A percentile compares a stretch with the other conserved stretches of the same genome.
phyloP scores from a whole-genome alignment of 92 coral and sea anemone genomes.

The Ricordea florida region DNA sequence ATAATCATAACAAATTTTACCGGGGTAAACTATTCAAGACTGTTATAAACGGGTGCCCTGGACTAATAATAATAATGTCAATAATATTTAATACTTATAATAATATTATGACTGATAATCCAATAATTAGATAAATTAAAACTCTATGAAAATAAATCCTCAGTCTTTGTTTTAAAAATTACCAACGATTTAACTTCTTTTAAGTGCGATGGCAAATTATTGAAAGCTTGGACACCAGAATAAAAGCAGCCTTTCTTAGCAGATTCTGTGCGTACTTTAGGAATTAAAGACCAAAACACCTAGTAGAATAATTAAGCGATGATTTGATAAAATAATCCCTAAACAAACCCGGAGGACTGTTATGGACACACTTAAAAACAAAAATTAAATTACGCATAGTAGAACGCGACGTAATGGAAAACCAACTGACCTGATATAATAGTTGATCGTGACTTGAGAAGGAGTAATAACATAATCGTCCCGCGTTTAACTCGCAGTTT shows the following conservation, averaged over 20 bases:
- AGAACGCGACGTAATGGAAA: slow-evolving; percentile 6
- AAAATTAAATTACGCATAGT: slow-evolving; percentile 21
- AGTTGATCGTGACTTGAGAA: not conserved
- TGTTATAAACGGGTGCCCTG: too few relatives aligned
- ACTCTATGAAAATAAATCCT: too few relatives aligned
- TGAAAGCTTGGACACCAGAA: slow-evolving; percentile 10
- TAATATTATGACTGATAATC: too few relatives aligned
- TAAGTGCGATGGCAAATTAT: slow-evolving; percentile 10
- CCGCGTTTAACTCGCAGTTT: too few relatives aligned
- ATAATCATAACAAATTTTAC: too few relatives aligned
- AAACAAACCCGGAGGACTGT: slow-evolving; percentile 23
- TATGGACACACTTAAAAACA: slow-evolving; percentile 23
- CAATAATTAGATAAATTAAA: too few relatives aligned
- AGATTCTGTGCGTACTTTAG: slow-evolving; percentile 40
- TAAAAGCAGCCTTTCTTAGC: slow-evolving; percentile 53
- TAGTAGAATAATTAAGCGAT: slow-evolving; percentile 17
- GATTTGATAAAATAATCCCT: slow-evolving; percentile 18
- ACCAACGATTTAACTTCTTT: not conserved
- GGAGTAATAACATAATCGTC: not conserved
- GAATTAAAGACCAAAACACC: slow-evolving; percentile 3
- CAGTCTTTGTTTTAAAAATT: slow-evolving; percentile 2
- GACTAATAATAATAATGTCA: too few relatives aligned
- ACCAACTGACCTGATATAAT: too few relatives aligned
- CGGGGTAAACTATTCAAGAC: too few relatives aligned
- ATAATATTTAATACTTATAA: too few relatives aligned